A percentile compares a stretch with the other conserved stretches of the same genome.
Conservation (phyloP, 2,888 invertebrate genomes). For the Chydorus sphaericus region DNA sequence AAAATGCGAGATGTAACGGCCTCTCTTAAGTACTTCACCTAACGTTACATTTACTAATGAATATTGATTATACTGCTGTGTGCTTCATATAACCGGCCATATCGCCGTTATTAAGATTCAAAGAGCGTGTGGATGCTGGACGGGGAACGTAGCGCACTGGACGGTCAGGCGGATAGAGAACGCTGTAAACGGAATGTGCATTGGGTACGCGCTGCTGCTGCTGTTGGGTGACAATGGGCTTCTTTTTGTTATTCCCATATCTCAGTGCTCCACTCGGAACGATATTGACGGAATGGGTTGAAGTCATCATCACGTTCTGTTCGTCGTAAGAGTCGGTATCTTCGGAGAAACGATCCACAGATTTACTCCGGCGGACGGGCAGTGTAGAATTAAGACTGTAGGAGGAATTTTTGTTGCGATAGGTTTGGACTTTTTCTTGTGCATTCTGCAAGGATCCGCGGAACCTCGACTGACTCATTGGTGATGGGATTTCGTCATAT, state of each 20-base stretch:
- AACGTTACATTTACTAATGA: background rate
- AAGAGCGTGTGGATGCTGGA: background rate
- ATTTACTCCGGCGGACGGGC: conserved; percentile 5
- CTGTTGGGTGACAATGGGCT: no score
- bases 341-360: conserved; percentile 6
- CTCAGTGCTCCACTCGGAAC: background rate
- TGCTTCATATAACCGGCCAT: conserved; percentile 3
- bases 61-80: background rate
- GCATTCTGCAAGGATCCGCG: background rate
- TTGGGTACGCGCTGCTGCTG: background rate
- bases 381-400: conserved; percentile 8
- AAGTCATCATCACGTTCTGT: background rate
- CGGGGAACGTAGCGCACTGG: background rate
- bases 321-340: background rate
- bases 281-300: background rate
- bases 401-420: background rate
- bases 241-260: no score
- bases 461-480: conserved; percentile 5
- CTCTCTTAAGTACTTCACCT: no score
- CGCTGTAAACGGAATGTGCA: conserved; percentile 6
- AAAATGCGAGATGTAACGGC: no score
- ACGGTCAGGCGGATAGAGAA: background rate
- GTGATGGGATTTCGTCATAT: conserved; percentile 11
- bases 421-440: conserved; percentile 1
- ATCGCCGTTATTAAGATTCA: background rate